These are phyloP conservation scores for Brachionus sp. DNA, from an alignment of 1,140 invertebrate genomes.

Conservation along the genomic window DNA sequence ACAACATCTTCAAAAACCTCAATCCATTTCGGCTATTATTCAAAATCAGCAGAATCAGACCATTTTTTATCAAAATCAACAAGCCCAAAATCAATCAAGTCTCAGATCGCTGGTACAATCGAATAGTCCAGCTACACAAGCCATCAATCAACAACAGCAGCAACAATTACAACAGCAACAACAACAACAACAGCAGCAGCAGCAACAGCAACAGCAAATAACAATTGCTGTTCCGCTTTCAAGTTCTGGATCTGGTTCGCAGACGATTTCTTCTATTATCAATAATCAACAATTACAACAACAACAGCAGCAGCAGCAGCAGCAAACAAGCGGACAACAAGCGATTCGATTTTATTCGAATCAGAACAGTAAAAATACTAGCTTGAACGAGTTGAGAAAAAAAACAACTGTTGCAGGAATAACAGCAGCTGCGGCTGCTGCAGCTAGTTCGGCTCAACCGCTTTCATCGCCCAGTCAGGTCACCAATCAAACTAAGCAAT, in stretches of 20 bases:
- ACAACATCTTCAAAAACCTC: slow-evolving; percentile 31
- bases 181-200: neutral
- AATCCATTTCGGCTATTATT: slow-evolving; percentile 21
- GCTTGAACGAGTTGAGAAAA: slow-evolving; percentile 14
- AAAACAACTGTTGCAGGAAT: slow-evolving; percentile 25
- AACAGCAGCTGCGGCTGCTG: neutral
- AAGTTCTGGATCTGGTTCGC: neutral
- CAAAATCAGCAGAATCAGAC: slow-evolving; percentile 19
- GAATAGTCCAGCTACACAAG: neutral
- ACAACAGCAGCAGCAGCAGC: neutral
- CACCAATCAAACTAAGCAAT: neutral
- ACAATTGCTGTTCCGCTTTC: neutral
- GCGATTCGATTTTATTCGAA: neutral
- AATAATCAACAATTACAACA: slow-evolving; percentile 13
- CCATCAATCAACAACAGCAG: neutral
- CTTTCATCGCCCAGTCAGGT: neutral
- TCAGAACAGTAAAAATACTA: neutral
- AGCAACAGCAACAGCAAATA: neutral
- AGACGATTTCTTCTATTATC: slow-evolving; percentile 42
- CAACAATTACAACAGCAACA: neutral
- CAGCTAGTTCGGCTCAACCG: neutral
- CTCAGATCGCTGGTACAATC: slow-evolving; percentile 7
- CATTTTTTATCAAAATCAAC: slow-evolving; percentile 19
- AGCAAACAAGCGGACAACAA: neutral
- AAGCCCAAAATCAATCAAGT: neutral